Conservation (phyloP, 2,113 vertebrate genomes). For the Festucalex cinctus region DNA sequence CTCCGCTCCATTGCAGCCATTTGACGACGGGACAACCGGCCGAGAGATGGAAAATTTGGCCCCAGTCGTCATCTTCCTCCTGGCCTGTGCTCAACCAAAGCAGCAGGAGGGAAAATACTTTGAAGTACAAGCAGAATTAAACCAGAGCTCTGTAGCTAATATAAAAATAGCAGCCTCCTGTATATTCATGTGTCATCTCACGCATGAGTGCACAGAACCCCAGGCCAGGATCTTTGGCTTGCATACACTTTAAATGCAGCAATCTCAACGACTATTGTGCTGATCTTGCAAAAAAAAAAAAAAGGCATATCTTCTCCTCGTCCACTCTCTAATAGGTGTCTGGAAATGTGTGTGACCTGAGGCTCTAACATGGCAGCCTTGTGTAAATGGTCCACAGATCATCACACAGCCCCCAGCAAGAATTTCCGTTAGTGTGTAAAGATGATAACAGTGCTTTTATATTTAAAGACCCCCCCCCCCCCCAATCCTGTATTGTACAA, state of each 20-base stretch:
- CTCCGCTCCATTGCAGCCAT: slow-evolving; percentile 19
- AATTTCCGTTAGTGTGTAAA: not conserved
- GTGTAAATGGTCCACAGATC: slow-evolving; percentile 4
- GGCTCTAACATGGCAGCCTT: not conserved
- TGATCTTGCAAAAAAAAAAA: not conserved
- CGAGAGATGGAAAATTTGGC: not conserved
- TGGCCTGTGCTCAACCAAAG: slow-evolving; percentile 6
- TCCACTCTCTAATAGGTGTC: not conserved
- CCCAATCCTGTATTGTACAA: too few relatives aligned
- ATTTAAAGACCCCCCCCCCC: too few relatives aligned
- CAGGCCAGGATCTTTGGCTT: not conserved
- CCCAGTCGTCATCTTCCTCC: slow-evolving; percentile 14
- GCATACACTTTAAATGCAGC: slow-evolving; percentile 3
- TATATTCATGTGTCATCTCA: not conserved
- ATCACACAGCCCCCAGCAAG: not conserved
- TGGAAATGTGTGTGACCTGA: not conserved
- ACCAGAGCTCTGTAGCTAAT: not conserved
- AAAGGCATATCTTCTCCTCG: not conserved
- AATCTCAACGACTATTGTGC: not conserved
- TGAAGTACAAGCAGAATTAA: slow-evolving; percentile 8
- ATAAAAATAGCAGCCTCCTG: not conserved
- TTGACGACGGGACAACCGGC: slow-evolving; percentile 35
- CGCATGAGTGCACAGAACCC: not conserved
- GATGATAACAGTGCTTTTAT: not conserved
- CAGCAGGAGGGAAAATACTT: not conserved